Base-by-base conservation (phyloP, 2,888 invertebrate species). In the Octodonta nipae region DNA sequence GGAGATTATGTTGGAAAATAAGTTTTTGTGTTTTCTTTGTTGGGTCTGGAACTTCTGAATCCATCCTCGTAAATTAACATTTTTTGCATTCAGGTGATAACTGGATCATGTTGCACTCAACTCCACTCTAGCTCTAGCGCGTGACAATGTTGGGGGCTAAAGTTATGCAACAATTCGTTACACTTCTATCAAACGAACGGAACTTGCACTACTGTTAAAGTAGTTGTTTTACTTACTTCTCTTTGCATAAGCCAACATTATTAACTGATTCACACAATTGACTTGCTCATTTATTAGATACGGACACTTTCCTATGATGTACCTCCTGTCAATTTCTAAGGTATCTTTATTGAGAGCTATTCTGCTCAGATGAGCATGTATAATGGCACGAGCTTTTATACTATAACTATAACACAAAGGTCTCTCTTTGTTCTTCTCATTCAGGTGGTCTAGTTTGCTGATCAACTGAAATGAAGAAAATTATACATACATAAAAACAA, bases 231-330 rank as follows among this genome's bases (percentile, higher is more conserved):
- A 44, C 77, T 73, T 63, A 83, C 86, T 78, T 69, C 91, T 75
- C 44, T 87, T 74, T 37, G 89, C 86, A 58, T 89, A 87, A 8
- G 87, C 88, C 38, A 92, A 69, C 55, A 91, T 76, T 36, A 92
- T 88, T 26, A 96, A 70, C 58, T 93, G 91, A 54, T 92, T 87
- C 8, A 91, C 84, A 58, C 92, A 89, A 54, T 85, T 87, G 33
- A 96, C 85, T 87, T 96, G 93, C 65, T 98, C 96, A 50, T 93
- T 88, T 33, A 98, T 80, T 26, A 98, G 73, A 60, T 89, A 89
- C 1, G 95, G 93, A 58, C 88, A 86, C 58, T 93, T 89, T 45
- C 80, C 83, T 28, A 87, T 76, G 33, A 88, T 72, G 51, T 82
- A 81, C 49, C 82, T 75, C 25, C 84, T 70, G 67, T 93, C 91